A percentile compares a stretch with the other conserved stretches of the same genome.
phyloP scores from a whole-genome alignment of 2,888 invertebrate genomes.

The Drosophila infuscata region DNA sequence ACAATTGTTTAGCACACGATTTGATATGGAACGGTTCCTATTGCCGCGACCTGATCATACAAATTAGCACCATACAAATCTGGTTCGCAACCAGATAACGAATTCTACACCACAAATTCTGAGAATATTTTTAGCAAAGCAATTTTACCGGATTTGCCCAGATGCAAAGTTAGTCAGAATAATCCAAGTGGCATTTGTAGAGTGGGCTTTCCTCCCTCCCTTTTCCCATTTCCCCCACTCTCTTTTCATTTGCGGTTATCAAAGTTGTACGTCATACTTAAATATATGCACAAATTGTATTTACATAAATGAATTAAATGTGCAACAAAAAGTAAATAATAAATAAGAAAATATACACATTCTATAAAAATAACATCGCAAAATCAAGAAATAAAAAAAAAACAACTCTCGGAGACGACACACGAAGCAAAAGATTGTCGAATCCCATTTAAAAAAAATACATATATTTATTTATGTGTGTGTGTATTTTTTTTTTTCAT shows the following conservation, averaged over 20 bases:
- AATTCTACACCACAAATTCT: conserved; percentile 1
- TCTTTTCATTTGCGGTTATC: conserved; percentile 17
- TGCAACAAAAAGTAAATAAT: conserved; percentile 25
- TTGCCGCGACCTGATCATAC: conserved; percentile 41
- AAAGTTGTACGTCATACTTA: conserved; percentile 39
- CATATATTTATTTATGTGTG: not conserved
- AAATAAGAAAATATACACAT: conserved; percentile 3
- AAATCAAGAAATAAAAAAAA: conserved; percentile 19
- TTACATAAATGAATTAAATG: conserved; percentile 55
- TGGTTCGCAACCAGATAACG: conserved; percentile 42
- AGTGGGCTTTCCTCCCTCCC: conserved; percentile 40
- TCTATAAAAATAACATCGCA: not conserved
- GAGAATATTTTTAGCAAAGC: conserved; percentile 5
- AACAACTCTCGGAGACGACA: conserved; percentile 33
- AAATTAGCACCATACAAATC: conserved; percentile 59
- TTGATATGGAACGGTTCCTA: not conserved
- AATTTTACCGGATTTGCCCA: conserved; percentile 9
- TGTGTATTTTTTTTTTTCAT: conserved; percentile 2
- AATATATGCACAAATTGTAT: conserved; percentile 24
- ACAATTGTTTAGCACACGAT: conserved; percentile 57
- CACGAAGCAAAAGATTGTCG: conserved; percentile 48
- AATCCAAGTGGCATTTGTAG: conserved; percentile 10
- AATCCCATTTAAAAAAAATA: conserved; percentile 36
- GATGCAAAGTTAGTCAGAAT: conserved; percentile 26
- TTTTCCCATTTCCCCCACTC: not conserved